These are phyloP conservation scores for Poeciliopsis prolifica DNA, from an alignment of 2,113 vertebrate species.

Conservation along the genomic window DNA sequence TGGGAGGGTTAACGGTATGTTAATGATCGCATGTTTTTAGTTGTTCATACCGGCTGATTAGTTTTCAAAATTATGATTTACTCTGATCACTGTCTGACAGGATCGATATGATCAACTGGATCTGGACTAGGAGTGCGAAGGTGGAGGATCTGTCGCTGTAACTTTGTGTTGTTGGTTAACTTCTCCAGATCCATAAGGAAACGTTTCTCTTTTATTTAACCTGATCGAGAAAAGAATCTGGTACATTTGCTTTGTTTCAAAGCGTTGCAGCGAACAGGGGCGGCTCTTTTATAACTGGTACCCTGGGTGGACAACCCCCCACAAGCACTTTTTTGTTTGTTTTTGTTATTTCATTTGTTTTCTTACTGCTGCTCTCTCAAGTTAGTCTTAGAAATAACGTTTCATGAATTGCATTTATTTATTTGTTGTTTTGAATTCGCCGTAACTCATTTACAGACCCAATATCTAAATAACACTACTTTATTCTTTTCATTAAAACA, in stretches of 20 bases:
- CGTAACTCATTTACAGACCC: background rate
- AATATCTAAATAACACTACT: too few relatives aligned
- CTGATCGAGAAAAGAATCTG: background rate
- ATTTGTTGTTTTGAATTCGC: background rate
- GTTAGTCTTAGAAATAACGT: background rate
- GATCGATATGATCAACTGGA: conserved; percentile 57
- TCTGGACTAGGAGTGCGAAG: conserved; percentile 63
- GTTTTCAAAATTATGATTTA: background rate
- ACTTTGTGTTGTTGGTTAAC: background rate
- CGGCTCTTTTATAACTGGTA: too few relatives aligned
- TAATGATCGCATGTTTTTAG: background rate
- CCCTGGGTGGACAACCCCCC: too few relatives aligned
- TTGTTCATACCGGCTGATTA: background rate
- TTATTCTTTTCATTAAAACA: too few relatives aligned
- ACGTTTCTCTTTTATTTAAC: background rate
- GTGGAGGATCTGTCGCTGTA: conserved; percentile 18
- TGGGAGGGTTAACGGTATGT: conserved; percentile 37
- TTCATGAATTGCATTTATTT: too few relatives aligned
- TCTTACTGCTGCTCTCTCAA: background rate
- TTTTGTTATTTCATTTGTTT: too few relatives aligned
- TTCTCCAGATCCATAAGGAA: background rate
- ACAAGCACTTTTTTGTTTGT: too few relatives aligned
- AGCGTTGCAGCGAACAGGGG: too few relatives aligned
- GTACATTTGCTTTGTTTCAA: too few relatives aligned
- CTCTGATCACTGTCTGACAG: conserved; percentile 17